These are phyloP conservation scores for Psilanteris sp. DNA, from an alignment of 1,140 invertebrate species.

Conservation along the genomic window DNA sequence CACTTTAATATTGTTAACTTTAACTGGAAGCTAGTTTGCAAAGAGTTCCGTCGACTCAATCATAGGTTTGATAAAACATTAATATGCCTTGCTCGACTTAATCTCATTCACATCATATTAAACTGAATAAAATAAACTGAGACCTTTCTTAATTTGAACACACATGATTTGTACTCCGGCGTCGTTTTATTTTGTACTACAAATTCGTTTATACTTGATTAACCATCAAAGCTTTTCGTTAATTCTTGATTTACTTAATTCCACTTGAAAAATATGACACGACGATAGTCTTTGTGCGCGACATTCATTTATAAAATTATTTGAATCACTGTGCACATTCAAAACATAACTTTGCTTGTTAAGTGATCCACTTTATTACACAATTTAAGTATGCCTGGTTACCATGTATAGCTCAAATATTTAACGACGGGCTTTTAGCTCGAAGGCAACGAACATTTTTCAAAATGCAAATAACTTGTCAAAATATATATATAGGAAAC, in stretches of 20 bases:
- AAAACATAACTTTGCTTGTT: too few species aligned
- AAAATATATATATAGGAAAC: too few species aligned
- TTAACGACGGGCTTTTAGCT: too few species aligned
- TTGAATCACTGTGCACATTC: slow-evolving; percentile 1
- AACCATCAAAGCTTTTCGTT: background rate
- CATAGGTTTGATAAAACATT: slow-evolving; percentile 7
- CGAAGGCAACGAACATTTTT: too few species aligned
- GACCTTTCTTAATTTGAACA: background rate
- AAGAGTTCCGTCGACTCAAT: slow-evolving; percentile 2
- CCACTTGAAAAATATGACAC: slow-evolving; percentile 2
- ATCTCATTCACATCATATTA: slow-evolving; percentile 12
- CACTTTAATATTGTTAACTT: slow-evolving; percentile 27
- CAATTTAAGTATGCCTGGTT: too few species aligned
- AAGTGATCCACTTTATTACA: too few species aligned
- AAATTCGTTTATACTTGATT: slow-evolving; percentile 9
- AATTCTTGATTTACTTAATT: background rate
- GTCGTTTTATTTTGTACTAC: slow-evolving; percentile 11
- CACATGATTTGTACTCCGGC: background rate
- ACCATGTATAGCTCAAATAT: too few species aligned
- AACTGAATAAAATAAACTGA: background rate
- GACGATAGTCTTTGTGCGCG: too few species aligned
- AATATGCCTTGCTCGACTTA: background rate
- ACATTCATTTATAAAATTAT: background rate
- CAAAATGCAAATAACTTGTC: too few species aligned
- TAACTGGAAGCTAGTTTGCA: slow-evolving; percentile 2